Conservation (phyloP, 2,888 invertebrate genomes). For the Onchidella celtica region DNA sequence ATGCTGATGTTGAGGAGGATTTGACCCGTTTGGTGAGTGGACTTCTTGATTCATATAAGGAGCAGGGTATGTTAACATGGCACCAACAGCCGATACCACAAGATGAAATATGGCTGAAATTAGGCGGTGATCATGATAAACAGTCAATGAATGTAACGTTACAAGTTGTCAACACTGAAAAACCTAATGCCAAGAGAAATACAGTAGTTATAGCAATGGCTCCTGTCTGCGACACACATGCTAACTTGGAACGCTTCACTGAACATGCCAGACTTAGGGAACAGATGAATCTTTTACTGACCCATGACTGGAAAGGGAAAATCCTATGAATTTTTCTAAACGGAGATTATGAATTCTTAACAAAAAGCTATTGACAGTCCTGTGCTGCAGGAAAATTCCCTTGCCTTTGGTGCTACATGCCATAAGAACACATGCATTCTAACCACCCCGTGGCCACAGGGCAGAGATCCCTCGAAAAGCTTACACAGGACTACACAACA, state of each 20-base stretch:
- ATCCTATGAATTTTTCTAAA: constrained; percentile 2
- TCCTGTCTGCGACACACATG: neutral
- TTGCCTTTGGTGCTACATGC: constrained; percentile 32
- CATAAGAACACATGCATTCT: neutral
- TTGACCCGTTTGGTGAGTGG: neutral
- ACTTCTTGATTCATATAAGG: neutral
- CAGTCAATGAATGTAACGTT: constrained; percentile 12
- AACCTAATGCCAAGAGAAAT: constrained; percentile 1
- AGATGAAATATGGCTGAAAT: neutral
- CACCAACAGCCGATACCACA: neutral
- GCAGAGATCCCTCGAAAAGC: neutral
- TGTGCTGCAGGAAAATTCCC: constrained; percentile 10
- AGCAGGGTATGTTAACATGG: neutral
- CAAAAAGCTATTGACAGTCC: neutral
- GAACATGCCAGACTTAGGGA: neutral
- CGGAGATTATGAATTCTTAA: constrained; percentile 27
- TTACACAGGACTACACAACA: neutral
- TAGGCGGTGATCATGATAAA: neutral
- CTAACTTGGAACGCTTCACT: neutral
- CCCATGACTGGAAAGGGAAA: constrained; percentile 19
- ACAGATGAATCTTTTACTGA: neutral
- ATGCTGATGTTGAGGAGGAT: neutral
- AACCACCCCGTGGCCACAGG: neutral
- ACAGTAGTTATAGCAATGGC: neutral
- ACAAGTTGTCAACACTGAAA: neutral